Evolutionary conservation across 2,888 invertebrate genomes (phyloP).

Genomic region (Rhyacophila evoluta): DNA sequence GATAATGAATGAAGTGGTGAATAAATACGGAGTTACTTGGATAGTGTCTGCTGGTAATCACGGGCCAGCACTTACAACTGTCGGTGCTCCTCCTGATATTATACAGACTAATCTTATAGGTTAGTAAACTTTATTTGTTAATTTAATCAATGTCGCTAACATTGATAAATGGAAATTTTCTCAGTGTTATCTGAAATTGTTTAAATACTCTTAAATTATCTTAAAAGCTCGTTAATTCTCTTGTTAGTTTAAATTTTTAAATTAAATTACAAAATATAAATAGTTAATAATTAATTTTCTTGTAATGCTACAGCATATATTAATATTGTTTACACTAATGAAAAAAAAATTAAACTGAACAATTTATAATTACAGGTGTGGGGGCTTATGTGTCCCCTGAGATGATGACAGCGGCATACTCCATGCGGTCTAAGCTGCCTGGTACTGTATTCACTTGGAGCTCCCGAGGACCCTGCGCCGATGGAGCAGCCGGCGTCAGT

Average conservation of each 20-base stretch:
- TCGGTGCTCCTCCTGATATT: slow-evolving; percentile 90
- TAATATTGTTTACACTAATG: too few relatives aligned
- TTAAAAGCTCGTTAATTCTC: too few relatives aligned
- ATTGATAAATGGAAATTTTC: too few relatives aligned
- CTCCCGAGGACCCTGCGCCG: slow-evolving; percentile 87
- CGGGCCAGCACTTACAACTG: slow-evolving; percentile 92
- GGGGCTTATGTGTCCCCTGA: slow-evolving; percentile 98
- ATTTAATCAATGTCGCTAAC: too few relatives aligned
- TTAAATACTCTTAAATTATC: too few relatives aligned
- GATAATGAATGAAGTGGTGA: slow-evolving; percentile 87
- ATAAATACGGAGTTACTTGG: slow-evolving; percentile 93
- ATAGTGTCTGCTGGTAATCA: slow-evolving; percentile 96
- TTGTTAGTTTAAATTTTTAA: too few relatives aligned
- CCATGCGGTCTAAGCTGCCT: slow-evolving; percentile 84
- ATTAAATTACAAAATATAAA: too few relatives aligned
- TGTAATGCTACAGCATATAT: too few relatives aligned
- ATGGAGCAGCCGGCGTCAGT: slow-evolving; percentile 90
- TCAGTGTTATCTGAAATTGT: too few relatives aligned
- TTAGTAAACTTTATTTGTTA: too few relatives aligned
- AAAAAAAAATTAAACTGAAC: not conserved
- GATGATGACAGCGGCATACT: slow-evolving; percentile 97
- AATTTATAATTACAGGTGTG: slow-evolving; percentile 72
- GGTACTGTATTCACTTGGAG: slow-evolving; percentile 93
- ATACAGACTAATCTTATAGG: slow-evolving; percentile 87
- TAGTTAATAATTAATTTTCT: too few relatives aligned